Conservation (phyloP, 2,113 vertebrate genomes). For the Xenopus laevis region DNA sequence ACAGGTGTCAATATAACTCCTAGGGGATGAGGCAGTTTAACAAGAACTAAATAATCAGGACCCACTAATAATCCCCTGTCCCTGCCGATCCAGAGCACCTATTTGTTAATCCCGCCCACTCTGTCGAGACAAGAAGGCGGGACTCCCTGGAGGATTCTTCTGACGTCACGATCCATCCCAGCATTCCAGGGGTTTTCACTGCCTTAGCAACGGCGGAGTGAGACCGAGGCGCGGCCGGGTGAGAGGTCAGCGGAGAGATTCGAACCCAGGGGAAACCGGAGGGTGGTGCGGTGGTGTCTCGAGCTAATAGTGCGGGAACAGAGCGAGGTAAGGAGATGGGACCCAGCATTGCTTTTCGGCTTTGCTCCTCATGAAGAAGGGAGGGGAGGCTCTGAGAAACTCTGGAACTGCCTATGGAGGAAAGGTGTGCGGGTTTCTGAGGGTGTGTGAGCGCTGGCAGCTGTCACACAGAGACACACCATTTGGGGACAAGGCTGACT, state of each 20-base stretch:
- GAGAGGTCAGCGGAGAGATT: slow-evolving; percentile 40
- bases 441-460: not conserved
- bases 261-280: not conserved
- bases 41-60: too few species aligned
- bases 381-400: not conserved
- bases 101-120: not conserved
- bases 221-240: slow-evolving; percentile 44
- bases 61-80: too few species aligned
- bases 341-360: not conserved
- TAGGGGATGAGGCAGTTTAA: too few species aligned
- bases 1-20: too few species aligned
- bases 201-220: slow-evolving; percentile 43
- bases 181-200: slow-evolving; percentile 26
- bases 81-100: too few species aligned
- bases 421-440: not conserved
- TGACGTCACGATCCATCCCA: slow-evolving; percentile 31
- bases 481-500: too few species aligned
- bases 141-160: not conserved
- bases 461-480: not conserved
- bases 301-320: slow-evolving; percentile 9
- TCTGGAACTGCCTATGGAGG: not conserved
- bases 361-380: not conserved
- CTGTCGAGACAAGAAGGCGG: not conserved
- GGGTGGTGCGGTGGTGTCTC: slow-evolving; percentile 20
- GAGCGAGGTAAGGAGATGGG: slow-evolving; percentile 1